Conservation (phyloP, 2,113 vertebrate species). For the Puma concolor region DNA sequence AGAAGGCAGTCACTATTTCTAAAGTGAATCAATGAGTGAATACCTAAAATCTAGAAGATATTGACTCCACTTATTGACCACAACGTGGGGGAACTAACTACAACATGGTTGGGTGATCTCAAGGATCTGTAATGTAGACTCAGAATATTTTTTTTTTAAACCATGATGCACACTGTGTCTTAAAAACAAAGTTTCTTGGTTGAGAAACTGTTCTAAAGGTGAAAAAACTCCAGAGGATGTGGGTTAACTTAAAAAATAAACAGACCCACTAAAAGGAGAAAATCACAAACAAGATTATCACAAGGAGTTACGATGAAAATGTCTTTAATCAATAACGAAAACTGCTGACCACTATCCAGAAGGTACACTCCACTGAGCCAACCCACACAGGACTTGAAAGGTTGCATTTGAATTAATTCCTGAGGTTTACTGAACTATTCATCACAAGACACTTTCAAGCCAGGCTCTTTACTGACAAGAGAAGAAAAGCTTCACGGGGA, state of each 20-base stretch:
- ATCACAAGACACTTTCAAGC: not conserved
- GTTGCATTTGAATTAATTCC: not conserved
- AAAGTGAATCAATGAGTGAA: not conserved
- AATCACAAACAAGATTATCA: not conserved
- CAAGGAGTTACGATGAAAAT: not conserved
- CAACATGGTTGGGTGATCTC: not conserved
- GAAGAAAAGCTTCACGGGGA: not conserved
- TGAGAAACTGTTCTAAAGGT: not conserved
- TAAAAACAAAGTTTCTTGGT: not conserved
- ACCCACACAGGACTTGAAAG: not conserved
- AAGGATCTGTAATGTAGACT: not conserved
- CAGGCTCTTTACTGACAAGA: not conserved
- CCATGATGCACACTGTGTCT: not conserved
- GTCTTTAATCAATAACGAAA: conserved; percentile 15
- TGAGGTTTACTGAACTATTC: not conserved
- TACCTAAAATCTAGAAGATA: not conserved
- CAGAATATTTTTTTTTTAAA: not conserved
- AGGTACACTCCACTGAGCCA: not conserved
- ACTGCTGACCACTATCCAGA: not conserved
- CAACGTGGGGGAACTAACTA: not conserved
- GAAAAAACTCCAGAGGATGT: not conserved
- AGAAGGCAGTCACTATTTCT: not conserved
- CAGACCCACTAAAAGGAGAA: not conserved
- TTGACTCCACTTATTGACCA: not conserved
- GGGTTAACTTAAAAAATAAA: not conserved